Evolutionary conservation across 2,888 invertebrate species (phyloP).

Genomic region (Cosmia pyralina): DNA sequence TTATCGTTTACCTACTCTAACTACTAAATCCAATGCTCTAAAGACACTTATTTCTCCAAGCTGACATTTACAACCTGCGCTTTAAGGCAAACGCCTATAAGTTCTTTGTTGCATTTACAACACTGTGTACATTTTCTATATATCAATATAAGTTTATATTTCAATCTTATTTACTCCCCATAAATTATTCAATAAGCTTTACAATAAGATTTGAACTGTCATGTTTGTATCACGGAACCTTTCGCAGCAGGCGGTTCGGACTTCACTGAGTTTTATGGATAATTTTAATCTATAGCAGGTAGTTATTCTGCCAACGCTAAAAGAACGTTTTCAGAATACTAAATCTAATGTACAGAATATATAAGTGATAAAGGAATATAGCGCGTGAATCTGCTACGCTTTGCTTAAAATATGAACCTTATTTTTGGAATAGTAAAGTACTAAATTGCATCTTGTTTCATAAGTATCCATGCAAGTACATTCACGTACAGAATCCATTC

Average conservation of each 20-base stretch:
- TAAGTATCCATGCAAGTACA: constrained; percentile 26
- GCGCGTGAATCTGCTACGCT: constrained; percentile 34
- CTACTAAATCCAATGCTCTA: constrained; percentile 11
- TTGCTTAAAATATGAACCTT: constrained; percentile 16
- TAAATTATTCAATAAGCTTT: constrained; percentile 45
- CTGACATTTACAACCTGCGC: constrained; percentile 52
- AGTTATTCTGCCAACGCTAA: constrained; percentile 55
- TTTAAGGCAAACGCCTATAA: constrained; percentile 43
- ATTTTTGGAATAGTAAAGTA: neutral
- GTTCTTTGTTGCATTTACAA: constrained; percentile 53
- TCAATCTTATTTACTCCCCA: constrained; percentile 44
- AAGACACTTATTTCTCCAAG: constrained; percentile 38
- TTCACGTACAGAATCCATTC: constrained; percentile 57
- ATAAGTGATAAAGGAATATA: constrained; percentile 30
- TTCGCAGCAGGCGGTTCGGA: constrained; percentile 10
- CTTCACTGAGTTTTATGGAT: constrained; percentile 35
- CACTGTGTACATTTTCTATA: constrained; percentile 51
- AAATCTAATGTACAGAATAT: constrained; percentile 43
- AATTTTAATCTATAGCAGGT: constrained; percentile 58
- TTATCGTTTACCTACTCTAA: constrained; percentile 31
- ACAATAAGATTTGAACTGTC: constrained; percentile 27
- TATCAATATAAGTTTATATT: constrained; percentile 43
- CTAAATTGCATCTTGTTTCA: neutral
- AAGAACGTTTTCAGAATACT: constrained; percentile 53
- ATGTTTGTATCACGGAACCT: constrained; percentile 44